Base-by-base conservation (phyloP, 2,113 vertebrate species). In the Spea multiplicata region DNA sequence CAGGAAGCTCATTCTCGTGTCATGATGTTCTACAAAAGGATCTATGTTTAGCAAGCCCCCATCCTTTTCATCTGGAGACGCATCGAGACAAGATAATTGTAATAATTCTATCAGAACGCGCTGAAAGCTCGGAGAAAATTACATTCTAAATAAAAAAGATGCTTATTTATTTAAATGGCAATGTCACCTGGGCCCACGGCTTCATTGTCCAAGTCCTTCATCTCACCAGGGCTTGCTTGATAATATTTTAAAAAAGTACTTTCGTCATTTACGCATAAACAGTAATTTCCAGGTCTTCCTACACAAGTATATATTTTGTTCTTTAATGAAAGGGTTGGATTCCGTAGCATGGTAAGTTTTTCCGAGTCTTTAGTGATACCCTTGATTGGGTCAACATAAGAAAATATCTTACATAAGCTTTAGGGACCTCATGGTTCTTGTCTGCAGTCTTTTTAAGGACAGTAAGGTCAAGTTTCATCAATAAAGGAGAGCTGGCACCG, bases 41-140 rank as follows among this genome's bases (percentile, higher is more conserved):
- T 67, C 77, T 79, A 73, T 79, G 70, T 79, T 79, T 79, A 79
- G 77, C 49, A 48, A 79, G 57, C n/a, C 62, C 47, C 45, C 77
- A 79, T 65, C 77, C 77, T 72, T 79, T 79, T 79, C n/a, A 79
- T 79, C 77, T 73, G 53, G 55, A 57, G 77, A 79, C 62, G 73
- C 67, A 73, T 73, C 62, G 47, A 79, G 77, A 79, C 77, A 79
- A 79, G 77, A 79, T 79, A 79, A 79, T 79, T 79, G 77, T 73
- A 79, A 79, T 79, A 79, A 79, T 79, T 67, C 77, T 44, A 57
- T 79, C 62, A 73, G 77, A 67, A 66, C 70, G 66, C 57, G 73
- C 73, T 79, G 16, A 79, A 78, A 73, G 70, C 77, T 73, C 73
- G 66, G 50, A 67, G 71, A 73, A 79, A 62, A 79, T 79, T 79